Evolutionary conservation across 2,113 vertebrate species (phyloP).

Genomic region (Miniopterus natalensis): DNA sequence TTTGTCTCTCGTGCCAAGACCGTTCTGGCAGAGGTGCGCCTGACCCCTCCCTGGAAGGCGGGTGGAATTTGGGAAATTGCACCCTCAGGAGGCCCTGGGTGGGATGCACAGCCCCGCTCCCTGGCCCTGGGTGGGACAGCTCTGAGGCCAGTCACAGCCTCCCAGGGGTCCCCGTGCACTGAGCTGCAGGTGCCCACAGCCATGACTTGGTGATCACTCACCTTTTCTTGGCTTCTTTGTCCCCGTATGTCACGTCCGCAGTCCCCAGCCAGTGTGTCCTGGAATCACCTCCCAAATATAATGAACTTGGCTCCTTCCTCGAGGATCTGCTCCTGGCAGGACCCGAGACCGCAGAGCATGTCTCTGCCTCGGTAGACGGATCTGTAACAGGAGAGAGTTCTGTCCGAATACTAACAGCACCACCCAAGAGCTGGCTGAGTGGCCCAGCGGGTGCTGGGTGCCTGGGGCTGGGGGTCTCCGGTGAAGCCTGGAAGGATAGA

Average conservation of each 20-base stretch:
- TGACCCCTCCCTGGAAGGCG: no score
- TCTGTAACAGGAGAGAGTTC: background rate
- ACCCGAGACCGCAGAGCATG: rapidly evolving
- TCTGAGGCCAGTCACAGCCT: rapidly evolving
- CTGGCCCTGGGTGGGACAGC: rapidly evolving
- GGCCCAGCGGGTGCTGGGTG: rapidly evolving
- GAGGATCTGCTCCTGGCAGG: background rate
- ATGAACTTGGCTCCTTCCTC: background rate
- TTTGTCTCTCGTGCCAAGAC: background rate
- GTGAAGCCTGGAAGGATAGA: background rate
- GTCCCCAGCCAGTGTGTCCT: rapidly evolving
- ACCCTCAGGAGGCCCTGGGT: background rate
- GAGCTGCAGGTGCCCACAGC: no score
- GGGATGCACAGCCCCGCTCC: no score
- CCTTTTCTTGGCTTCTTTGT: background rate
- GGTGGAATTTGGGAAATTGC: background rate
- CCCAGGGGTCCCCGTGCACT: rapidly evolving
- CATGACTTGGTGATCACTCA: background rate
- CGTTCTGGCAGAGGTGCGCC: background rate
- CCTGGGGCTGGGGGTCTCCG: rapidly evolving
- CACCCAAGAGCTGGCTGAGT: rapidly evolving
- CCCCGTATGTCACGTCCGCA: background rate
- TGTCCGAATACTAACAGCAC: rapidly evolving
- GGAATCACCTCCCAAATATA: background rate
- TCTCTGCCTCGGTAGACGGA: rapidly evolving